Evolutionary conservation across 2,888 invertebrate species (phyloP).

Genomic region (Thecocarcelia acutangulata): DNA sequence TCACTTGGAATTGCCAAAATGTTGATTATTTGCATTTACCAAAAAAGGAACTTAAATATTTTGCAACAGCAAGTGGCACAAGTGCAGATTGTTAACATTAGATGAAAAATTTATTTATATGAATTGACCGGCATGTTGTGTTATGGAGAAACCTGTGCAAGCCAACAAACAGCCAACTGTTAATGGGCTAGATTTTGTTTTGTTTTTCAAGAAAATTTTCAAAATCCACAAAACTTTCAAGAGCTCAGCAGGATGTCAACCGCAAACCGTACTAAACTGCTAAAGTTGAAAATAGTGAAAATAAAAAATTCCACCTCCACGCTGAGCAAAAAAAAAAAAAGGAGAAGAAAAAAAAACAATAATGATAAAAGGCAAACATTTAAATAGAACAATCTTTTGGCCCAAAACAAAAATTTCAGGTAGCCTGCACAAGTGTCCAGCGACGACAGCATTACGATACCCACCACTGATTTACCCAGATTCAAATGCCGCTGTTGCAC

Average conservation of each 20-base stretch:
- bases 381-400: slow-evolving; percentile 35
- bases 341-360: background rate
- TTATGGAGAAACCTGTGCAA: slow-evolving; percentile 33
- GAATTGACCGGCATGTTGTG: slow-evolving; percentile 74
- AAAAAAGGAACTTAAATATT: slow-evolving; percentile 37
- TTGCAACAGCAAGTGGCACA: slow-evolving; percentile 74
- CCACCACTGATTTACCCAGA: slow-evolving; percentile 62
- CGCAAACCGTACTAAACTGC: slow-evolving; percentile 6
- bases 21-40: background rate
- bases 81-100: slow-evolving; percentile 79
- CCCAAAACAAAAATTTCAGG: slow-evolving; percentile 72
- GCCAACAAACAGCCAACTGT: slow-evolving; percentile 20
- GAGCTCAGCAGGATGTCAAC: slow-evolving; percentile 64
- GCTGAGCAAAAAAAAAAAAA: background rate
- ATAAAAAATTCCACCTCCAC: background rate
- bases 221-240: slow-evolving; percentile 47
- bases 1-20: slow-evolving; percentile 49
- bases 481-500: slow-evolving; percentile 17
- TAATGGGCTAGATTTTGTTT: slow-evolving; percentile 46
- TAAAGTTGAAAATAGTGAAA: slow-evolving; percentile 32
- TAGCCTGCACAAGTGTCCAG: slow-evolving; percentile 78
- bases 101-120: slow-evolving; percentile 79
- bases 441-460: slow-evolving; percentile 72
- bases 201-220: slow-evolving; percentile 8
- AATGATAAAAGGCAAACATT: slow-evolving; percentile 14